Evolutionary conservation across 2,888 invertebrate species (phyloP).

Genomic region (Coremacera marginata): DNA sequence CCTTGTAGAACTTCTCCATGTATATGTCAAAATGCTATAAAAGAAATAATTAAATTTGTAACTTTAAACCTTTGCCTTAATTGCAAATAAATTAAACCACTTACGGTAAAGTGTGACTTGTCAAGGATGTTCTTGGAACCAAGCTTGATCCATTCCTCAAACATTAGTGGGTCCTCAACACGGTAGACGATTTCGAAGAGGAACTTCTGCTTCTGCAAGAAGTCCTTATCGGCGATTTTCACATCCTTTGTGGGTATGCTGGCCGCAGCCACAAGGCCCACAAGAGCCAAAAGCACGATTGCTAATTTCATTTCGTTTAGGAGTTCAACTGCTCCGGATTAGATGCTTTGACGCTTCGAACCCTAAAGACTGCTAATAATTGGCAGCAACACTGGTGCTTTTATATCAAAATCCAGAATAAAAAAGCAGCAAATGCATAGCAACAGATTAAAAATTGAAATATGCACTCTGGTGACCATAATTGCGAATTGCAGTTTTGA

Average conservation of each 20-base stretch:
- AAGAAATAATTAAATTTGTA: neutral
- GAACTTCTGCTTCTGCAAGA: conserved; percentile 59
- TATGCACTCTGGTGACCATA: too few relatives aligned
- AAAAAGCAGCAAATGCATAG: neutral
- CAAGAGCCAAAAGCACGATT: conserved; percentile 59
- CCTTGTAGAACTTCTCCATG: conserved; percentile 61
- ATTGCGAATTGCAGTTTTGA: too few relatives aligned
- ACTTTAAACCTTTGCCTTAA: conserved; percentile 2
- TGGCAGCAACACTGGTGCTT: conserved; percentile 41
- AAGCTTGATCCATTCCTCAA: conserved; percentile 61
- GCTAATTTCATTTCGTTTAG: conserved; percentile 58
- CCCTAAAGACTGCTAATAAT: conserved; percentile 61
- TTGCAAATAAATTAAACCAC: conserved; percentile 26
- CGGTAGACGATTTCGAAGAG: conserved; percentile 58
- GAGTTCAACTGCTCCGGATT: conserved; percentile 56
- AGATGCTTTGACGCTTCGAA: conserved; percentile 53
- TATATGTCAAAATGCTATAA: conserved; percentile 53
- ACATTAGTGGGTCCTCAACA: conserved; percentile 56
- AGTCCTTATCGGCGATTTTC: conserved; percentile 57
- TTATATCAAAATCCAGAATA: conserved; percentile 48
- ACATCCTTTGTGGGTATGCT: conserved; percentile 52
- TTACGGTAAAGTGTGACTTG: conserved; percentile 55
- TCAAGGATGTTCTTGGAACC: conserved; percentile 53
- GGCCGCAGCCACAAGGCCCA: conserved; percentile 58
- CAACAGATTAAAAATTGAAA: neutral